Base-by-base conservation (phyloP, 92 coral and sea anemone species). In the Parazoanthus darwini region DNA sequence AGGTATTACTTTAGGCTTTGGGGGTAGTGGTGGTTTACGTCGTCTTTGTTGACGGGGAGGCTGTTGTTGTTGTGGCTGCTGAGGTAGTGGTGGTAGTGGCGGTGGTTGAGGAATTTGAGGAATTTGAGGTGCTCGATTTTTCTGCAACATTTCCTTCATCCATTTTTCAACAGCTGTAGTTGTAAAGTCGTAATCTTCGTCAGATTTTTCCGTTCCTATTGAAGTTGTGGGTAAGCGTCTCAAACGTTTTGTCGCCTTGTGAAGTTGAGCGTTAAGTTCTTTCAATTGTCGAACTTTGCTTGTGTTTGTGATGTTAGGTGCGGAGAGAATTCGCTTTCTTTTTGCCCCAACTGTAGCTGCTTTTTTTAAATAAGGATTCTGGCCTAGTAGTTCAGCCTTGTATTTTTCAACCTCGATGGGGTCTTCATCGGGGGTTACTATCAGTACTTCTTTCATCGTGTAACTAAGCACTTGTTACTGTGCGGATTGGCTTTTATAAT, bases 391-490 rank as follows among this genome's bases (percentile, higher is more conserved):
- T 74, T 74, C 78, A 36, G 78, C 78, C 44, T 74, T 74, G 78
- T 74, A 74, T 74, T 36, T 74, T 74, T 74, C 78, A 25, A 74
- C 78, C 44, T 74, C 78, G 78, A 14, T 36, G 20, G 78, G 78
- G 78, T 74, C 78, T 74, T 74, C 78, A 26, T 74, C 43, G 16
- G 78, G 78, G 3, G 78, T 26, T 36, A 74, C 38, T 26, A 74
- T 74, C 39, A 74, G 78, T 74, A 74, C 78, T 74, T 67, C 78
- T 74, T 74, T 74, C 78, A 74, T 74, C 38, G 38, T 26, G 78
- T 36, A 74, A 74, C 78, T 74, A 36, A 74, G 44, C 39, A 14
- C 3, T 3, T 33, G 20, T 74, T 1, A 36, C 38, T 14, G 38
- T 26, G 39, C 18, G 78, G 44, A 29, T 74, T 36, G 78, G 39